Evolutionary conservation across 2,797 vertebrate genomes (phyloP).

Genomic region (Pipistrellus pygmaeus): DNA sequence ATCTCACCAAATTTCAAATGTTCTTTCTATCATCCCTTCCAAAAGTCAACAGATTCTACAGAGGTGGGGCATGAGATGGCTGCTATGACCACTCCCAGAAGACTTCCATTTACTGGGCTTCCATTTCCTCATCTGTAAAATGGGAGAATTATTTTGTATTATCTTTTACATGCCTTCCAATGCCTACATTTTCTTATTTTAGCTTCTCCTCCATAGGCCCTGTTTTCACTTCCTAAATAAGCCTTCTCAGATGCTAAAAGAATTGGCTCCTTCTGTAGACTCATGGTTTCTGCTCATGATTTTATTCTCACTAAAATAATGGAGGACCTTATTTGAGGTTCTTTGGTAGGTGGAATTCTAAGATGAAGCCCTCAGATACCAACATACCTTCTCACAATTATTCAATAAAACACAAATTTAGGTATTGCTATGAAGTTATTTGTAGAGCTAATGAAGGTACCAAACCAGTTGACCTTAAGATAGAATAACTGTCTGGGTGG

Average conservation of each 20-base stretch:
- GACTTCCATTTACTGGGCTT: neutral
- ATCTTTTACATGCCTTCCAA: neutral
- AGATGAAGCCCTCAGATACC: neutral
- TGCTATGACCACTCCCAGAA: neutral
- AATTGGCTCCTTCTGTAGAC: neutral
- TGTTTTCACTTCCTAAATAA: neutral
- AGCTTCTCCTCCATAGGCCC: neutral
- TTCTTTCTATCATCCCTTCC: neutral
- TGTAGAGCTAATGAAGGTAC: slow-evolving; percentile 27
- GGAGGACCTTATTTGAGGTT: neutral
- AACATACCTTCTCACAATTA: neutral
- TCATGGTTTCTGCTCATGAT: slow-evolving; percentile 49
- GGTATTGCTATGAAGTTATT: neutral
- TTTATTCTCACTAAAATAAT: slow-evolving; percentile 39
- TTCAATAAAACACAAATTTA: slow-evolving; percentile 45
- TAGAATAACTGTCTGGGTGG: neutral
- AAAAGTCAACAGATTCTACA: neutral
- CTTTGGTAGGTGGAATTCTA: neutral
- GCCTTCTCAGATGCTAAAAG: neutral
- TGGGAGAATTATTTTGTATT: neutral
- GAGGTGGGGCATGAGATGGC: neutral
- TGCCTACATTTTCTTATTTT: slow-evolving; percentile 4
- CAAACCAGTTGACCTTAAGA: slow-evolving; percentile 15
- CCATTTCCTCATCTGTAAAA: slow-evolving; percentile 42
- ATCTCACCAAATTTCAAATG: slow-evolving; percentile 38